Evolutionary conservation across 2,888 invertebrate genomes (phyloP), one percentile per base, ranked within the genome.

Genomic region (Noctua fimbriata): DNA sequence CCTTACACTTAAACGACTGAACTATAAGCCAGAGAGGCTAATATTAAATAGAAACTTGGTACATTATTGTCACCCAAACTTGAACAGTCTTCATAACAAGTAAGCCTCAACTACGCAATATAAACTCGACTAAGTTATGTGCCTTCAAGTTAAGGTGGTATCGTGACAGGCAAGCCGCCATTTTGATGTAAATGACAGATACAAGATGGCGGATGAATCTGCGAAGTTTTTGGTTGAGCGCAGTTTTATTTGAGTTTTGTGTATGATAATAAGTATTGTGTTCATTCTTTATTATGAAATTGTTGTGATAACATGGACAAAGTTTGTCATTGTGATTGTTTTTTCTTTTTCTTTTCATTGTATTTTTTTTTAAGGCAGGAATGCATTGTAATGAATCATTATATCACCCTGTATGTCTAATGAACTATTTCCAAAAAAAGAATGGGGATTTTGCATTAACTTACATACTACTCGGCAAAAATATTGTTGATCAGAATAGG

Each of bases 41-140:
- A 83, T 89, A 89, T 89, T 84, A 82, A 89, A 88, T 84, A 83
- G 69, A 84, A 89, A 89, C 89, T 89, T 89, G 55, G 77, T 58
- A 82, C 84, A 85, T 89, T 89, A 88, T 88, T 88, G 78, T 85
- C 86, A 69, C 76, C 79, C 79, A 81, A 89, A 88, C 83, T 89
- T 81, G 49, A 82, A 58, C 73, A 79, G 88, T 73, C 81, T 79
- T 83, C 83, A 84, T 88, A 88, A 83, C 83, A 84, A 79, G 86
- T 77, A 77, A 79, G 84, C 73, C 75, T 84, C 74, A 78, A 83
- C 69, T 67, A 73, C 65, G 79, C 66, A 71, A 73, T 81, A 78
- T 76, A 84, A 87, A 87, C 76, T 85, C 78, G n/a, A 21, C 58
- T 75, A 75, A 87, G 84, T 86, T 81, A 86, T 81, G 77, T 86